These are phyloP conservation scores for Anaspis maculata DNA, from an alignment of 2,888 invertebrate species.

Conservation along the genomic window DNA sequence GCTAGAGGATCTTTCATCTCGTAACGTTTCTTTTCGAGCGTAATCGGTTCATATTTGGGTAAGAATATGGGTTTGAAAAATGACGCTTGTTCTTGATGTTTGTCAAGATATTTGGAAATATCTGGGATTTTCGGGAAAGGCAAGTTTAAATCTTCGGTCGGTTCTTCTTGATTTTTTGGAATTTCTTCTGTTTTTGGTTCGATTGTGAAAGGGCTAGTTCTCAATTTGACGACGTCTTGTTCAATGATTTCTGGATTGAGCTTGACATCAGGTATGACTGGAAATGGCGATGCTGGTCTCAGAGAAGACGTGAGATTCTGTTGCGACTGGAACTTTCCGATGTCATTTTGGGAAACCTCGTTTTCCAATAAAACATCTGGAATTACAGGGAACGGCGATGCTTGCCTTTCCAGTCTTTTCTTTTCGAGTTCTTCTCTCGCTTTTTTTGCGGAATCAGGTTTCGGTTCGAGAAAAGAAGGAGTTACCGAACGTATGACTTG, in stretches of 20 bases:
- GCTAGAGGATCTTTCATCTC: conserved; percentile 17
- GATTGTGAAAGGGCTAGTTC: conserved; percentile 28
- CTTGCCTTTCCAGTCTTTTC: conserved; percentile 15
- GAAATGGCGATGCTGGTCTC: conserved; percentile 31
- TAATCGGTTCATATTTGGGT: conserved; percentile 21
- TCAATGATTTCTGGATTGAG: conserved; percentile 33
- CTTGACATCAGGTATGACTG: conserved; percentile 31
- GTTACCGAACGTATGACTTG: conserved; percentile 18
- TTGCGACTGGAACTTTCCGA: conserved; percentile 20
- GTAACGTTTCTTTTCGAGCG: conserved; percentile 26
- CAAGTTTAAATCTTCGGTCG: not conserved
- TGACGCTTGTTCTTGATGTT: conserved; percentile 15
- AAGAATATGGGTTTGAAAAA: conserved; percentile 24
- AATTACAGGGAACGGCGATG: conserved; percentile 29
- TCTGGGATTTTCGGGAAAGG: conserved; percentile 32
- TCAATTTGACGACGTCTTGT: conserved; percentile 27
- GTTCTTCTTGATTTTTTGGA: conserved; percentile 4
- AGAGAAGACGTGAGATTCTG: conserved; percentile 17
- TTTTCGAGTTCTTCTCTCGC: conserved; percentile 8
- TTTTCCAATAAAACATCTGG: conserved; percentile 25
- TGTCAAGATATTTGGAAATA: conserved; percentile 27
- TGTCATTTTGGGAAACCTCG: conserved; percentile 22
- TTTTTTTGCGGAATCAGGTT: conserved; percentile 18
- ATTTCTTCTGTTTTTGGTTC: conserved; percentile 11
- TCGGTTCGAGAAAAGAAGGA: conserved; percentile 19